Base-by-base conservation (phyloP, 2,113 vertebrate species). In the Aix galericulata region DNA sequence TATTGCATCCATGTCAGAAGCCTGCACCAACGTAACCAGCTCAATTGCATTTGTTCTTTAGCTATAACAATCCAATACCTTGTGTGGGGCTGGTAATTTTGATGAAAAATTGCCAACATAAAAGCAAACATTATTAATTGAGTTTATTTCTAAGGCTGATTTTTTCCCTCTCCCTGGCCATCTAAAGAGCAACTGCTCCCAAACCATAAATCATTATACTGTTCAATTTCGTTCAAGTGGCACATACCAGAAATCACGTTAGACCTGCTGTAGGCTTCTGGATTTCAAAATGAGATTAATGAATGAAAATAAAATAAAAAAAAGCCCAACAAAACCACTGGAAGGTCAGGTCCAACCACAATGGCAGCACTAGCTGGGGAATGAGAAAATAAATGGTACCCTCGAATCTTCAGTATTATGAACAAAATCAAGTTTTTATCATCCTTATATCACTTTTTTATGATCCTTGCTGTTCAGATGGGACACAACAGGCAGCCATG, bases 281-380 rank as follows among this genome's bases (percentile, higher is more conserved):
- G 44, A 50, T 93, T 88, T 89, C 59, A 80, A 95, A 89, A 88
- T 82, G 64, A 96, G 72, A 69, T 80, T 79, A 94, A 44, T 17
- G 4, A 21, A 5, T 13, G 6, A 60, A n/a, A 44, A 13, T 16
- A 8, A 13, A 23, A 42, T 9, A 3, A 11, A 32, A 34, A 56
- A 32, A 62, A 32, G 0, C 2, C 64, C 64, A 63, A 11, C 18
- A 55, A 82, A 95, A 25, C 13, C 29, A 72, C 8, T 21, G 13
- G 60, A 72, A 92, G 22, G 48, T 60, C 48, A 91, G 15, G 25
- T 58, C 38, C 59, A 78, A 6, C 16, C 63, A 31, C 74, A 79
- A 6, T 1, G 16, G 58, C 75, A 77, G 66, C 31, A 13, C 7
- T 26, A 15, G 38, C 1, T 74, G n/a, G 46, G 32, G 25, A 78